Conservation (phyloP, 1,140 invertebrate species). For the Mya arenaria region DNA sequence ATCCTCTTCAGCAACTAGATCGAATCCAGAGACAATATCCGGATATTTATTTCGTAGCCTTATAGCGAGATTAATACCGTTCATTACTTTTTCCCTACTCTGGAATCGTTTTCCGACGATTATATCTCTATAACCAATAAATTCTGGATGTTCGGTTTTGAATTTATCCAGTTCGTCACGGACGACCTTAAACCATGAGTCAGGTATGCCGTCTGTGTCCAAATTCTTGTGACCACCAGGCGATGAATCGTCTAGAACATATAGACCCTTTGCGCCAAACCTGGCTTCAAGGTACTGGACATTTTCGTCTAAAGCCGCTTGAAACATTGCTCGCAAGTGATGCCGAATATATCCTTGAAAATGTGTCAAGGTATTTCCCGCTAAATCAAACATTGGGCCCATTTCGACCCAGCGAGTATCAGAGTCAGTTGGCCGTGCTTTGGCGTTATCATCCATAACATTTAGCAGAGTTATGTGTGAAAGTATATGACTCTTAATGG, state of each 20-base stretch:
- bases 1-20: conserved; percentile 72
- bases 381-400: conserved; percentile 37
- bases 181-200: conserved; percentile 48
- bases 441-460: conserved; percentile 26
- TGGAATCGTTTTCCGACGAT: conserved; percentile 28
- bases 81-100: neutral
- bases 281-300: conserved; percentile 66
- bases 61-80: conserved; percentile 27
- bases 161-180: conserved; percentile 23
- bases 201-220: too few species aligned
- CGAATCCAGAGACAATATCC: conserved; percentile 64
- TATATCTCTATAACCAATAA: conserved; percentile 63
- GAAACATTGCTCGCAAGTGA: conserved; percentile 58
- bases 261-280: conserved; percentile 41
- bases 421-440: conserved; percentile 45
- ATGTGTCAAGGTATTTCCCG: conserved; percentile 33
- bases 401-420: conserved; percentile 52
- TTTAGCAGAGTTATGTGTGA: conserved; percentile 27
- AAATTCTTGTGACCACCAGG: conserved; percentile 51
- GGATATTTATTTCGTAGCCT: conserved; percentile 62
- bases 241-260: conserved; percentile 53
- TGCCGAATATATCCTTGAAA: conserved; percentile 46
- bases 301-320: conserved; percentile 60
- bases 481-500: conserved; percentile 37
- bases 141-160: conserved; percentile 47